Conservation (phyloP, 1,140 invertebrate genomes). For the Limonius californicus region DNA sequence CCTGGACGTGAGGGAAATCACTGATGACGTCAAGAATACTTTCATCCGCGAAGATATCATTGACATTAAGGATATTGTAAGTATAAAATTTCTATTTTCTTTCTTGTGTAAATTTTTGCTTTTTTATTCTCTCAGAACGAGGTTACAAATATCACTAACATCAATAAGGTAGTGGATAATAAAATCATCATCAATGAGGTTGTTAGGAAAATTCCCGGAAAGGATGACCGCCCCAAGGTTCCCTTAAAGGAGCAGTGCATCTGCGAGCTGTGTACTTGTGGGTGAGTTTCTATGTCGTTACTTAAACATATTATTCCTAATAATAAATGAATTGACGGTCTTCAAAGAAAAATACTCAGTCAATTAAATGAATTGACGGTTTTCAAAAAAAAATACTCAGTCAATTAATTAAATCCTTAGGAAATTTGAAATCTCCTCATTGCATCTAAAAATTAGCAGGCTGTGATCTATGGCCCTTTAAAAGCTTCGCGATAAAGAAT, state of each 20-base stretch:
- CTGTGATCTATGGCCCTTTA: neutral
- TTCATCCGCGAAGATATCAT: constrained; percentile 38
- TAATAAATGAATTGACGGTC: neutral
- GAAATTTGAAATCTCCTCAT: too few relatives aligned
- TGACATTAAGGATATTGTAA: constrained; percentile 44
- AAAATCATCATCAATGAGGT: constrained; percentile 35
- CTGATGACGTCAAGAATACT: constrained; percentile 12
- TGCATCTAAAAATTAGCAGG: too few relatives aligned
- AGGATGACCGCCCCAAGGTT: constrained; percentile 20
- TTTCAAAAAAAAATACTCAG: neutral
- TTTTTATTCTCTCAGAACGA: constrained; percentile 39
- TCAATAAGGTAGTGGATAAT: constrained; percentile 41
- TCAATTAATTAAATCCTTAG: too few relatives aligned
- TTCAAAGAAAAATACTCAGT: neutral
- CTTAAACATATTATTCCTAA: neutral
- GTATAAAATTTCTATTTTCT: constrained; percentile 25
- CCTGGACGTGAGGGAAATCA: constrained; percentile 16
- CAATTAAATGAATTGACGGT: neutral
- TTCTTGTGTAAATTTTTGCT: neutral
- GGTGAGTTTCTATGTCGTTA: too few relatives aligned
- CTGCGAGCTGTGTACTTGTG: constrained; percentile 86
- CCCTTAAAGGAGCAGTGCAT: constrained; percentile 76
- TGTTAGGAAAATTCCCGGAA: constrained; percentile 12
- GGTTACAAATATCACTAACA: constrained; percentile 44
- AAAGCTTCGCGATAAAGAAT: too few relatives aligned